Evolutionary conservation across 2,888 invertebrate genomes (phyloP), one percentile per base, ranked within the genome.

Genomic region (Agrotis clavis): DNA sequence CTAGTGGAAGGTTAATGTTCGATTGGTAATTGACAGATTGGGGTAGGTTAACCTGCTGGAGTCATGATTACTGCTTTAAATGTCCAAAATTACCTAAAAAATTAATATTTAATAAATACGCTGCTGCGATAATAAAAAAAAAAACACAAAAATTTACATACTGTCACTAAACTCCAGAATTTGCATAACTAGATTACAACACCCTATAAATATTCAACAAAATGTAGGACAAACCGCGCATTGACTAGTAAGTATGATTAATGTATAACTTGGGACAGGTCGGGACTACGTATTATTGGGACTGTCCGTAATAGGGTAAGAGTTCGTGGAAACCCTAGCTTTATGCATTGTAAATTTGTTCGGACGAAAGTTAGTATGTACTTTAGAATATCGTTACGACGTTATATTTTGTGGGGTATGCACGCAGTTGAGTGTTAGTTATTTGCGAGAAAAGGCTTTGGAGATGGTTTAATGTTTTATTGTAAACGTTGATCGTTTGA

Each of bases 161-260:
- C 11, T 18, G n/a, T 41, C 3, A 30, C n/a, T 1, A 18, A 54
- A 60, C 45, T 48, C 21, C 0, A 0, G 13, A 60, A 69, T 73
- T 80, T 65, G 60, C 68, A 70, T 72, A 54, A 63, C n/a, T 13
- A 48, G 9, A 54, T 64, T 14, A 67, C 13, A 81, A 19, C 91
- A 90, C 0, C 74, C 91, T 90, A 80, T 92, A 81, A 86, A 65
- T 63, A 71, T 60, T 66, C 59, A 70, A 76, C 59, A 68, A 74
- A 86, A 90, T 88, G 82, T 88, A 71, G 88, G 87, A 89, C 90
- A 90, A 86, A 85, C 84, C 59, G 51, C 67, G 69, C 77, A 86
- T 84, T 87, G 87, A 83, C 74, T 82, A 47, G 89, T 93, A 92
- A 93, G 91, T 89, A 93, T 94, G 94, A 95, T 95, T 94, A 94